Conservation (phyloP, 2,113 vertebrate genomes). For the Mohoua ochrocephala region DNA sequence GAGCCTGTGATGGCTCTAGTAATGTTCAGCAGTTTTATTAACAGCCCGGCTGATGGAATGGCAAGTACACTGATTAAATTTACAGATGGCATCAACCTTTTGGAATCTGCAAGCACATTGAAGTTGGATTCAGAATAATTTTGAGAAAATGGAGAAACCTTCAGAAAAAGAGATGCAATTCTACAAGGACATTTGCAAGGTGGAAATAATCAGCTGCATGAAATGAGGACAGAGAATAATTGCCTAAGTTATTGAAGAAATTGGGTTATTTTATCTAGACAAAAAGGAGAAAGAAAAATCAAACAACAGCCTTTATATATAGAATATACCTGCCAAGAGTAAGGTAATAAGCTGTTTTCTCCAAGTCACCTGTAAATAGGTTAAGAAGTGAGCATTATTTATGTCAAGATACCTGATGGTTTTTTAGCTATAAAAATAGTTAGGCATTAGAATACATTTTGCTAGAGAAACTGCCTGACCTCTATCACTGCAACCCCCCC, state of each 20-base stretch:
- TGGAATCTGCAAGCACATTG: not conserved
- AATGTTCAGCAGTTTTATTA: constrained; percentile 4
- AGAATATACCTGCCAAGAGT: not conserved
- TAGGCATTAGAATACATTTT: not conserved
- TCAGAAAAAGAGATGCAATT: not conserved
- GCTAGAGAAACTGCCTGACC: not conserved
- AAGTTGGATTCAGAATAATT: not conserved
- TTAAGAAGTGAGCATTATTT: not conserved
- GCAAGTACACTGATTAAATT: not conserved
- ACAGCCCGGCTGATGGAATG: not conserved
- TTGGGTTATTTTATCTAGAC: not conserved
- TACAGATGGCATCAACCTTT: constrained; percentile 1
- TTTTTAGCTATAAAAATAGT: not conserved
- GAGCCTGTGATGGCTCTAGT: not conserved
- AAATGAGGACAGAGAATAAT: not conserved
- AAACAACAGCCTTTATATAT: not conserved
- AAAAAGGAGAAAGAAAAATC: not conserved
- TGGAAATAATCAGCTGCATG: not conserved
- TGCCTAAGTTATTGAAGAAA: not conserved
- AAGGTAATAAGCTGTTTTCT: not conserved
- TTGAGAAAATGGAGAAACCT: not conserved
- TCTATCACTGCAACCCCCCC: not conserved
- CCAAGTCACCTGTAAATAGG: not conserved
- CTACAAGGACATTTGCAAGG: not conserved
- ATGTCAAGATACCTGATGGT: not conserved